phyloP scores from a whole-genome alignment of 1,140 invertebrate species.

The Apis cerana region DNA sequence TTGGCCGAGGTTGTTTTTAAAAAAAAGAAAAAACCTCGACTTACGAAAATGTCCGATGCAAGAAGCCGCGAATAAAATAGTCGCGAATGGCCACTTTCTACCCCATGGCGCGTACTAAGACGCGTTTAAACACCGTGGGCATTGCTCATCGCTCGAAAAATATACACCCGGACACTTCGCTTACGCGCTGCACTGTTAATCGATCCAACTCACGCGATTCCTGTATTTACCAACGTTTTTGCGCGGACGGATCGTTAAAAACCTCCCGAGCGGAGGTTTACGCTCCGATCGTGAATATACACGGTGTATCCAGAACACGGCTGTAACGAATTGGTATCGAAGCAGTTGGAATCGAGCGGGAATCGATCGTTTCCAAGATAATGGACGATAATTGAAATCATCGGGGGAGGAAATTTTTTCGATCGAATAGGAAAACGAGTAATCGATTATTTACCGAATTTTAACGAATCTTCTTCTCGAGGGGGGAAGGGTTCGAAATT shows the following conservation, averaged over 20 bases:
- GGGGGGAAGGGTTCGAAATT: no score
- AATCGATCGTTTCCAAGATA: no score
- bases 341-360: no score
- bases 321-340: no score
- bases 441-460: neutral
- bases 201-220: slow-evolving; percentile 41
- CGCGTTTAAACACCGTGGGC: slow-evolving; percentile 24
- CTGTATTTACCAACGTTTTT: slow-evolving; percentile 19
- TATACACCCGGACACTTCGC: neutral
- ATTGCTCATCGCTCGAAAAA: slow-evolving; percentile 30
- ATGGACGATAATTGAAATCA: neutral
- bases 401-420: no score
- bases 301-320: no score
- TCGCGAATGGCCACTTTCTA: neutral
- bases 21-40: neutral
- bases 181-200: slow-evolving; percentile 20
- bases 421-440: no score
- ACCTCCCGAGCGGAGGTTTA: neutral
- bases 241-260: slow-evolving; percentile 7
- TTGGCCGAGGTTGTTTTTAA: neutral
- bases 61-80: neutral
- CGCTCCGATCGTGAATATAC: neutral
- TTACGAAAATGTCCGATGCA: no score
- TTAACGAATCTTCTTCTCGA: no score
- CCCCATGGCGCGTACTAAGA: slow-evolving; percentile 21